Percentiles rank a stretch among this genome's conserved stretches.
phyloP scores from a whole-genome alignment of 2,888 invertebrate species.

The Euclidia mi region DNA sequence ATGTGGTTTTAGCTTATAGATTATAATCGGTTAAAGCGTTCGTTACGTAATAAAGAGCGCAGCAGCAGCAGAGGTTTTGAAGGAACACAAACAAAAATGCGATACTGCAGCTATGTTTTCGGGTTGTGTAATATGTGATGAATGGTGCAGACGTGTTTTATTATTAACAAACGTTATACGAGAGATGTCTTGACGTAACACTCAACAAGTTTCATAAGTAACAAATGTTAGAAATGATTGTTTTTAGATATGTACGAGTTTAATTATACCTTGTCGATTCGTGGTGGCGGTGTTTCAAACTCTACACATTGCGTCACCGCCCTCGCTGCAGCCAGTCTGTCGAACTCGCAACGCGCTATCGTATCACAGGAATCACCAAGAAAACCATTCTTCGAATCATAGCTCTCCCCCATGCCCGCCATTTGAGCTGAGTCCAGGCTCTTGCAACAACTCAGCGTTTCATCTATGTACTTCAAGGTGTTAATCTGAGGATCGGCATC shows the following conservation, averaged over 20 bases:
- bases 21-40: too few relatives aligned
- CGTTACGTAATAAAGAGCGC: too few relatives aligned
- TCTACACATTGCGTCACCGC: constrained; percentile 67
- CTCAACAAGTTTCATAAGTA: too few relatives aligned
- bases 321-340: constrained; percentile 71
- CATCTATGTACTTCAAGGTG: constrained; percentile 91
- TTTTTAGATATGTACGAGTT: not conserved
- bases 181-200: too few relatives aligned
- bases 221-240: too few relatives aligned
- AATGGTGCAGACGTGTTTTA: too few relatives aligned
- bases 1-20: too few relatives aligned
- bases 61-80: too few relatives aligned
- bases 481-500: constrained; percentile 89
- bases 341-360: constrained; percentile 82
- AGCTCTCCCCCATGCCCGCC: constrained; percentile 87
- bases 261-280: constrained; percentile 72
- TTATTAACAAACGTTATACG: too few relatives aligned
- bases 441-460: constrained; percentile 87
- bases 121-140: too few relatives aligned
- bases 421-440: constrained; percentile 85
- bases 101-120: too few relatives aligned
- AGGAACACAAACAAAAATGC: too few relatives aligned
- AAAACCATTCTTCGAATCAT: constrained; percentile 84
- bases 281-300: constrained; percentile 81
- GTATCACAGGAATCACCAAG: constrained; percentile 85